Evolutionary conservation across 1,140 invertebrate species (phyloP), one percentile per base, ranked within the genome.

Genomic region (Zaprionus inermis): DNA sequence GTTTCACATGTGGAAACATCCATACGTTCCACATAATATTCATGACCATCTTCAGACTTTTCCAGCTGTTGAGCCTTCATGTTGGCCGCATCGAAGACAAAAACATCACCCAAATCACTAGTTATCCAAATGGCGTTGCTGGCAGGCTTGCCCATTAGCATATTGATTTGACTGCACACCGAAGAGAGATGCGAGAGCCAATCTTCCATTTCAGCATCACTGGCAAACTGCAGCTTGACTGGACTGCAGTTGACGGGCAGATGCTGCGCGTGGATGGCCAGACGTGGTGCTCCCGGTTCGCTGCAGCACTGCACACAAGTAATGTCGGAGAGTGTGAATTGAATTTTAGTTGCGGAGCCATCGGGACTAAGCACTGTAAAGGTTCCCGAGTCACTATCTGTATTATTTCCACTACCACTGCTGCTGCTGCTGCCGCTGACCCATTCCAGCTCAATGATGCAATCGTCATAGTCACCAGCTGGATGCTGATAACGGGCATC

Each of bases 161-260:
- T 94, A 92, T 96, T 95, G 63, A 96, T 94, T 92, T 96, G 94
- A 75, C 95, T 96, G 90, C 95, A 95, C 14, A 96, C 95, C 91
- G 93, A 94, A n/a, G 94, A 94, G 68, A 97, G 93, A 85, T 97
- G 94, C 38, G 95, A 94, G 54, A 97, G 94, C 97, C 97, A 98
- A 90, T 98, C 97, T 93, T 97, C 96, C 92, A 97, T 94, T 92
- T 97, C 96, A 44, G 95, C 94, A 92, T 97, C 97, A 78, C 95
- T 95, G 5, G 18, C 93, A 92, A 92, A 97, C 96, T 92, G 96
- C 95, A 97, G 92, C 92, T 95, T 94, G 9, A 97, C 93, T 7
- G 94, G 92, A 34, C 91, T 84, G 16, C 91, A 92, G 74, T 92
- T 92, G 49, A 92, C 92, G 41, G 92, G 93, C 79, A 96, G 92